Base-by-base conservation (phyloP, 53 echinoderm and acorn worm genomes). In the Echinometra lucunter region DNA sequence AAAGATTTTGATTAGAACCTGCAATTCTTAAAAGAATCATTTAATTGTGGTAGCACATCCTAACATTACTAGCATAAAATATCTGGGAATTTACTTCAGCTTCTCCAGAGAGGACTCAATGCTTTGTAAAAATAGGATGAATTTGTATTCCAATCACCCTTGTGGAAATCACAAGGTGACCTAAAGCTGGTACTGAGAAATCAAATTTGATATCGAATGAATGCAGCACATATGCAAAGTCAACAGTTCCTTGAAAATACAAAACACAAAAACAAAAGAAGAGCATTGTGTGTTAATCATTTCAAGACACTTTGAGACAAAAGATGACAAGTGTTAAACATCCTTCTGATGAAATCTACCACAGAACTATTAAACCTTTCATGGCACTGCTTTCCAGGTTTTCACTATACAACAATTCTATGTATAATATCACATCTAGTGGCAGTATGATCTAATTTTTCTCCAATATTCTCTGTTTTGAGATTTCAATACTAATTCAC, bases 291-390 rank as follows among this genome's bases (percentile, higher is more conserved):
- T 53, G 49, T 85, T 85, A 49, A 85, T 85, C 49, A 85, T 85
- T 85, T 85, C 49, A 85, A 49, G 85, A 85, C 85, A 85, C 85
- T 85, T 85, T 53, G 30, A 85, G 45, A 85, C 85, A 85, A 85
- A 85, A 9, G 27, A 85, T 44, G n/a, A 82, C 82, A 44, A 78
- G 35, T 42, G 21, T 10, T 82, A 5, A 42, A 85, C 53, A n/a
- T 47, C 30, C 49, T 47, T 28, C 49, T 37, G 18, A 27, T 47
- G 11, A 49, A 49, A 15, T 85, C 85, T 85, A 85, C 49, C 85
- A 45, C n/a, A 49, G n/a, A 49, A 47, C 49, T n/a, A 85, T n/a
- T n/a, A n/a, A n/a, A n/a, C n/a, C 27, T 47, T 47, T 47, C 49
- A n/a, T 85, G 4, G 49, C 27, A 85, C 9, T 28, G 85, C 49